Percentiles rank a stretch among this genome's conserved stretches.
phyloP scores from a whole-genome alignment of 2,888 invertebrate species.

The Urechis unicinctus region DNA sequence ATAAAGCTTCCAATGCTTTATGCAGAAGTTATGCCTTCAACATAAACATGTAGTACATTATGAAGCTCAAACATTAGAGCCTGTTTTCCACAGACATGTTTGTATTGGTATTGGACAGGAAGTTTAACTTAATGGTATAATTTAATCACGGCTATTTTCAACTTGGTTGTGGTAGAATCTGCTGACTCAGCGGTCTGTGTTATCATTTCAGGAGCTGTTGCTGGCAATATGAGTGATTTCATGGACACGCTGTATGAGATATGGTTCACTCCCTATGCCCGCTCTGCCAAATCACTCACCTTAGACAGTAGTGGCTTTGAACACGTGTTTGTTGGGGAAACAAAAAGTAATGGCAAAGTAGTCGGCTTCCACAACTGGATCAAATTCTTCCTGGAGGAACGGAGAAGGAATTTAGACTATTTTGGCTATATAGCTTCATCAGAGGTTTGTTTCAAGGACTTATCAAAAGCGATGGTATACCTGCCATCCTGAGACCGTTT shows the following conservation, averaged over 20 bases:
- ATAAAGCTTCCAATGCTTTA: too few species aligned
- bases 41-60: too few species aligned
- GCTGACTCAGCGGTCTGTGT: too few species aligned
- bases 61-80: too few species aligned
- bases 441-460: background rate
- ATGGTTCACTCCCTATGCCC: conserved; percentile 45
- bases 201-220: background rate
- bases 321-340: conserved; percentile 51
- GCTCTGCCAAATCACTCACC: conserved; percentile 26
- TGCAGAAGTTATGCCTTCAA: too few species aligned
- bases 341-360: conserved; percentile 31
- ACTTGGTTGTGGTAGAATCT: too few species aligned
- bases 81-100: too few species aligned
- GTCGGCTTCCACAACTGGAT: conserved; percentile 52
- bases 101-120: too few species aligned
- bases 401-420: conserved; percentile 11
- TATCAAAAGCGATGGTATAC: too few species aligned
- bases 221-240: background rate
- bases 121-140: too few species aligned
- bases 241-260: conserved; percentile 32
- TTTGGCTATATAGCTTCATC: background rate
- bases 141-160: too few species aligned
- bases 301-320: conserved; percentile 49
- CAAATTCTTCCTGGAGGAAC: conserved; percentile 48
- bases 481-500: too few species aligned